Conservation (phyloP, 2,888 invertebrate species). For the Aspidapion aeneum region DNA sequence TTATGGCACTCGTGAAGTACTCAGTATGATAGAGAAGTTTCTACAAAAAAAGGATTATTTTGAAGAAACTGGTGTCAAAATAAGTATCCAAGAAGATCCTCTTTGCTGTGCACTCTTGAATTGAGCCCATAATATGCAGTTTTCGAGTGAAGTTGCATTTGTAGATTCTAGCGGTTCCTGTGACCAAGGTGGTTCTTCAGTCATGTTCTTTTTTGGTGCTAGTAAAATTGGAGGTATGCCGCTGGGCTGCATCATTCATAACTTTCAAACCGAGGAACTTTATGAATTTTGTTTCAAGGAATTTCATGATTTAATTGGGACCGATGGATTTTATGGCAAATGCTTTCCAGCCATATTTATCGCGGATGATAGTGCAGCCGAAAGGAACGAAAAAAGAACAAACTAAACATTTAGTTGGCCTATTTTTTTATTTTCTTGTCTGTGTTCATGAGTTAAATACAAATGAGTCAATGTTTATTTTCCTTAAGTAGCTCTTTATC, state of each 20-base stretch:
- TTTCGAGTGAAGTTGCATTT: slow-evolving; percentile 17
- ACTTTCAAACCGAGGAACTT: background rate
- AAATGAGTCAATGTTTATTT: too few relatives aligned
- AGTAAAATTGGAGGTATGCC: slow-evolving; percentile 18
- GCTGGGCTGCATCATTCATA: too few relatives aligned
- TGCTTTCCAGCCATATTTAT: background rate
- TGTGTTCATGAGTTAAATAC: too few relatives aligned
- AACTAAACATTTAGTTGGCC: too few relatives aligned
- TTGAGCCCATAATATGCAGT: slow-evolving; percentile 12
- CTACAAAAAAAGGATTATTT: slow-evolving; percentile 4
- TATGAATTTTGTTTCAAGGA: background rate
- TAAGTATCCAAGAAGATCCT: slow-evolving; percentile 13
- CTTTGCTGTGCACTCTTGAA: slow-evolving; percentile 19
- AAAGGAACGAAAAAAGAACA: background rate
- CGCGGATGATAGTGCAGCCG: background rate
- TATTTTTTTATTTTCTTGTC: too few relatives aligned
- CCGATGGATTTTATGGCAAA: background rate
- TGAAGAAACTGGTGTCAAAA: background rate
- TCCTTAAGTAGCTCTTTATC: too few relatives aligned
- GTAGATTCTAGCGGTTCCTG: slow-evolving; percentile 19
- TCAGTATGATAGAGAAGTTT: slow-evolving; percentile 9
- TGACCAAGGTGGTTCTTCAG: slow-evolving; percentile 19
- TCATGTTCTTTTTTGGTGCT: slow-evolving; percentile 20
- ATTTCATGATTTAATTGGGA: too few relatives aligned
- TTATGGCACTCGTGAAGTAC: slow-evolving; percentile 14